phyloP scores from a whole-genome alignment of 2,113 vertebrate species.

The Cyanoramphus novaezelandiae region DNA sequence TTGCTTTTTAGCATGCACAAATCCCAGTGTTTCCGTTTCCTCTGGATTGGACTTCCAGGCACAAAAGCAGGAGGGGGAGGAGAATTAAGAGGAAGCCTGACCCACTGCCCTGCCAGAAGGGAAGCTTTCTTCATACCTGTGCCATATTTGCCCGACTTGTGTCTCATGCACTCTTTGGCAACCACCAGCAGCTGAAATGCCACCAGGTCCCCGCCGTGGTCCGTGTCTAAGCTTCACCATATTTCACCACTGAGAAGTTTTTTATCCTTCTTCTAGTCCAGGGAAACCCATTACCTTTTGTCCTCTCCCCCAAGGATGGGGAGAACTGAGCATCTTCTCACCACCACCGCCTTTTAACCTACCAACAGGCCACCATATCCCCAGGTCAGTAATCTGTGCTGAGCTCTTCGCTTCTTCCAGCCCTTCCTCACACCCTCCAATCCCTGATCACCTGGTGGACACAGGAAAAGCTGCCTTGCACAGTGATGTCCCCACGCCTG shows the following conservation, averaged over 20 bases:
- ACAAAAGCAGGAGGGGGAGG: not conserved
- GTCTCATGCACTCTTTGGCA: not conserved
- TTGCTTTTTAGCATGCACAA: not conserved
- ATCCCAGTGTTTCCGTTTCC: not conserved
- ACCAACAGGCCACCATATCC: rapidly evolving
- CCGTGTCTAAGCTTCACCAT: not conserved
- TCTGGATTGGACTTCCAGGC: not conserved
- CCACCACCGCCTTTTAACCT: not conserved
- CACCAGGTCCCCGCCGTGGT: rapidly evolving
- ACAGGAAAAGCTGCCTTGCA: not conserved
- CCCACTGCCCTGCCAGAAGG: not conserved
- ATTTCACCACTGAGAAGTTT: not conserved
- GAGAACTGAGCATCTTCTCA: not conserved
- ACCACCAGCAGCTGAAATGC: not conserved
- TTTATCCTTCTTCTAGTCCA: not conserved
- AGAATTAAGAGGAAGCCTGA: not conserved
- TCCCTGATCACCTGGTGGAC: rapidly evolving
- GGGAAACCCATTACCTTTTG: not conserved
- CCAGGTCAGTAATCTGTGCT: not conserved
- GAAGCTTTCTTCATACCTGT: not conserved
- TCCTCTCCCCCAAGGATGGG: not conserved
- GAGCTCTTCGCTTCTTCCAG: not conserved
- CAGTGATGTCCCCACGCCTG: rapidly evolving
- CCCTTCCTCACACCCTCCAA: not conserved
- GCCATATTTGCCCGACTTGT: not conserved